These are phyloP conservation scores for Blera fallax DNA, from an alignment of 2,888 invertebrate genomes.

Conservation along the genomic window DNA sequence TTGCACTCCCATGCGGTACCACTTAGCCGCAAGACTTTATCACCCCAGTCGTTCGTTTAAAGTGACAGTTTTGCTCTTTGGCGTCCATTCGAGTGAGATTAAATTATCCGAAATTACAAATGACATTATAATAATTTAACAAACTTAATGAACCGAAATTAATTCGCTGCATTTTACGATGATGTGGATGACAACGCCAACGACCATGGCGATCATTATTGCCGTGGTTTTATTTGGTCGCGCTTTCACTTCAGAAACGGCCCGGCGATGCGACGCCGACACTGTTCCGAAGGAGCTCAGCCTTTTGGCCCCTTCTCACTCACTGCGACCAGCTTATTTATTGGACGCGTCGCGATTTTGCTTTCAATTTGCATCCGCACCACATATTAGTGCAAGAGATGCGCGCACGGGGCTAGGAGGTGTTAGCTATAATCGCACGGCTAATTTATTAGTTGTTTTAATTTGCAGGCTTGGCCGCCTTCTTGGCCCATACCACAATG, in stretches of 20 bases:
- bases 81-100: conserved; percentile 62
- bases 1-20: conserved; percentile 8
- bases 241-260: conserved; percentile 66
- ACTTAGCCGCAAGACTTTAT: conserved; percentile 41
- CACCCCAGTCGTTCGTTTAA: conserved; percentile 39
- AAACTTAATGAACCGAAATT: conserved; percentile 70
- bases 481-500: conserved; percentile 40
- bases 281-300: conserved; percentile 32
- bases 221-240: conserved; percentile 57
- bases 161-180: conserved; percentile 70
- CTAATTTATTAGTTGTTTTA: conserved; percentile 70
- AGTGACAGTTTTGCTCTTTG: conserved; percentile 65
- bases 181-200: conserved; percentile 65
- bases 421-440: conserved; percentile 67
- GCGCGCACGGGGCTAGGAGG: conserved; percentile 43
- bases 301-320: background rate
- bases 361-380: conserved; percentile 69
- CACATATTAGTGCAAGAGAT: conserved; percentile 7
- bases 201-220: conserved; percentile 62
- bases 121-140: conserved; percentile 70
- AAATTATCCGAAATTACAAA: conserved; percentile 71
- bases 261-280: background rate
- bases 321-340: conserved; percentile 50
- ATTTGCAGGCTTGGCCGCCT: conserved; percentile 70
- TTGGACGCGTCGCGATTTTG: conserved; percentile 68